A percentile compares a stretch with the other conserved stretches of the same genome.
phyloP scores from a whole-genome alignment of 1,140 invertebrate genomes.

The Tetramorium parvispinum region DNA sequence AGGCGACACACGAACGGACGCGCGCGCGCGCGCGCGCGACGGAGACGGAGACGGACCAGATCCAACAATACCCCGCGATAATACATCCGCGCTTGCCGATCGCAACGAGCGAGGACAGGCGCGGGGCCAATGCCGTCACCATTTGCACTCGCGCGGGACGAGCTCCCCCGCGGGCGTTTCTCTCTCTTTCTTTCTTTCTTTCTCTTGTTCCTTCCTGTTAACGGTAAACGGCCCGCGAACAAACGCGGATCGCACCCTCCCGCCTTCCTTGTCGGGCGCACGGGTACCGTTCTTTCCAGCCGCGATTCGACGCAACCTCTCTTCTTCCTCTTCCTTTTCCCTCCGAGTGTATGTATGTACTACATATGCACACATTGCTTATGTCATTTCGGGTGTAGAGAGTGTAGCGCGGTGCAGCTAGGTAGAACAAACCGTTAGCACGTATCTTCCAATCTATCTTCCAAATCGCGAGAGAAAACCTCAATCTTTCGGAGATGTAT shows the following conservation, averaged over 20 bases:
- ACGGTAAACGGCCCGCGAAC: background rate
- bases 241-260: slow-evolving; percentile 38
- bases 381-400: background rate
- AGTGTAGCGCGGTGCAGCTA: background rate
- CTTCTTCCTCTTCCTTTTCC: background rate
- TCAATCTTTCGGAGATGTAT: background rate
- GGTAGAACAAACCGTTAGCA: background rate
- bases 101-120: background rate
- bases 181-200: background rate
- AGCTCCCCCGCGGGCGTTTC: background rate
- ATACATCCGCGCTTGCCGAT: background rate
- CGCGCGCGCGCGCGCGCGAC: background rate
- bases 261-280: background rate
- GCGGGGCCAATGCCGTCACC: background rate
- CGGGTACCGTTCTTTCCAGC: background rate
- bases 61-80: slow-evolving; percentile 27
- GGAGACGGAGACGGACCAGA: too few species aligned
- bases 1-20: background rate
- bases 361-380: background rate
- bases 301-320: background rate
- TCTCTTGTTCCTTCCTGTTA: background rate
- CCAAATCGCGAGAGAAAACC: background rate
- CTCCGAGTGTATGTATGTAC: background rate
- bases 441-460: background rate
- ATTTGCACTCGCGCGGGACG: slow-evolving; percentile 3